Evolutionary conservation across 2,113 vertebrate species (phyloP).

Genomic region (Myiozetetes cayanensis): DNA sequence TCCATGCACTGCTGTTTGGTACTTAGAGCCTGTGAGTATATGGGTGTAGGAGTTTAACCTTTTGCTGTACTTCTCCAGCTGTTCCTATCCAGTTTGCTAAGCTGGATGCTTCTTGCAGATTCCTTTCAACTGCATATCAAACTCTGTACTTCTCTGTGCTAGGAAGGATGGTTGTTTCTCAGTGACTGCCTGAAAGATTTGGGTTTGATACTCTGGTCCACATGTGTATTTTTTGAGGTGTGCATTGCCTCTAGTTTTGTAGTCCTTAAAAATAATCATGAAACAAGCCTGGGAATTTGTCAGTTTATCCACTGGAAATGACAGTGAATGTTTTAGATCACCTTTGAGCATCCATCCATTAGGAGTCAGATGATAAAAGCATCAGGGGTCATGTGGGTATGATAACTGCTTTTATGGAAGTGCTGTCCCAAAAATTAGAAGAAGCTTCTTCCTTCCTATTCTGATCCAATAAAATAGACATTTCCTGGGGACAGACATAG

Average conservation of each 20-base stretch:
- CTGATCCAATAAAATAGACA: background rate
- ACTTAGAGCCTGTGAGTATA: background rate
- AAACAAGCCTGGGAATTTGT: background rate
- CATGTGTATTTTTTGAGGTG: background rate
- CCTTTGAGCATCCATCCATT: background rate
- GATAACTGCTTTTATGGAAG: background rate
- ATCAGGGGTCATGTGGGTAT: background rate
- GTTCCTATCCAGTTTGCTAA: background rate
- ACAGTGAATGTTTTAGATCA: background rate
- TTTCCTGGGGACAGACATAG: background rate
- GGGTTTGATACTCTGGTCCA: background rate
- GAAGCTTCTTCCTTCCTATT: background rate
- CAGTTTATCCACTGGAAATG: background rate
- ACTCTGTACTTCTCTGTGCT: background rate
- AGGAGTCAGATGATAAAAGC: background rate
- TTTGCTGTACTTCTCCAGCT: background rate
- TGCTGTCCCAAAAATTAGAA: background rate
- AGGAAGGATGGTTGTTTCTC: background rate
- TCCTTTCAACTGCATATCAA: accelerated
- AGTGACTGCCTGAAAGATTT: background rate
- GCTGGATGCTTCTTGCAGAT: background rate
- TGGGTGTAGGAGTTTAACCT: background rate
- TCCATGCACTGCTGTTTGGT: background rate
- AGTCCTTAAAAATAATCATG: background rate
- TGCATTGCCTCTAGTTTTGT: background rate